Conservation (phyloP, 1,140 invertebrate species). For the Metaphire vulgaris region DNA sequence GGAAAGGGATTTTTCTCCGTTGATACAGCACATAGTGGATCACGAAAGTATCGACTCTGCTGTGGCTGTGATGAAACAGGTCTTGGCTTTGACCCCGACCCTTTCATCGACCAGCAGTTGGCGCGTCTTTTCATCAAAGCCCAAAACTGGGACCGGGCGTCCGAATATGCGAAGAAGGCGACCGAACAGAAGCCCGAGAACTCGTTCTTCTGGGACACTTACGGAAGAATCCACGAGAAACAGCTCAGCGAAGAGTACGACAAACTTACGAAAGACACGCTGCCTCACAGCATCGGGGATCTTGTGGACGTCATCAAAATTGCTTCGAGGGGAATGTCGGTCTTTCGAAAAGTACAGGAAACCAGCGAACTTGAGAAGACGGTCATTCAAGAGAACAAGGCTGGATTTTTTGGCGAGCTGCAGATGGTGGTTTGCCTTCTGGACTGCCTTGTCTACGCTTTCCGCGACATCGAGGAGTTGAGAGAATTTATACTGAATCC, state of each 20-base stretch:
- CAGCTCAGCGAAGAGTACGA: slow-evolving; percentile 28
- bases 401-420: slow-evolving; percentile 33
- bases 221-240: slow-evolving; percentile 33
- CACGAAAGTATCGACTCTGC: slow-evolving; percentile 31
- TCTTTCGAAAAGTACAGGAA: slow-evolving; percentile 33
- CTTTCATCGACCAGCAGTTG: slow-evolving; percentile 35
- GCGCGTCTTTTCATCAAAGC: slow-evolving; percentile 34
- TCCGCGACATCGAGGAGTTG: slow-evolving; percentile 20
- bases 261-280: slow-evolving; percentile 6
- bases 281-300: slow-evolving; percentile 23
- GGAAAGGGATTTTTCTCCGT: slow-evolving; percentile 31
- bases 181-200: slow-evolving; percentile 28
- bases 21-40: slow-evolving; percentile 31
- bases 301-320: slow-evolving; percentile 21
- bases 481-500: slow-evolving; percentile 30
- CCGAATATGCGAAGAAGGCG: slow-evolving; percentile 31
- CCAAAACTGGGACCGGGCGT: slow-evolving; percentile 33
- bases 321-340: slow-evolving; percentile 26
- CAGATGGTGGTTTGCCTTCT: slow-evolving; percentile 24
- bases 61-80: slow-evolving; percentile 27
- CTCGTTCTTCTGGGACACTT: slow-evolving; percentile 36
- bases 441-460: slow-evolving; percentile 15
- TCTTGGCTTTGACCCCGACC: slow-evolving; percentile 31
- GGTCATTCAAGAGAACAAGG: slow-evolving; percentile 25
- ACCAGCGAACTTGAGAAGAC: slow-evolving; percentile 29